phyloP scores from a whole-genome alignment of 1,140 invertebrate genomes.

The Cydia amplana region DNA sequence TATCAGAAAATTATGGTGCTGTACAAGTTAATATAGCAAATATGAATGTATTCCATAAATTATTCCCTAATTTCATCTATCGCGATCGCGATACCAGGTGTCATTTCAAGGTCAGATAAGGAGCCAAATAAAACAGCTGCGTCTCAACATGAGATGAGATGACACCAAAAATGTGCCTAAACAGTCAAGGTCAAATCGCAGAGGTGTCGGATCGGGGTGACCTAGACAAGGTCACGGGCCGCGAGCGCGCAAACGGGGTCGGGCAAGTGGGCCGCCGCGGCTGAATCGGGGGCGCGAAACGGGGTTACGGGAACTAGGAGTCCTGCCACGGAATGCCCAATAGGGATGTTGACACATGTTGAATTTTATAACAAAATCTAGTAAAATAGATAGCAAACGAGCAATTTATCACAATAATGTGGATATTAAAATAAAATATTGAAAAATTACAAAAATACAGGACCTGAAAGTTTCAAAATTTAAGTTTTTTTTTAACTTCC shows the following conservation, averaged over 20 bases:
- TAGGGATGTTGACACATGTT: too few relatives aligned
- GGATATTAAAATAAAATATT: too few relatives aligned
- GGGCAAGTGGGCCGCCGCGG: not conserved
- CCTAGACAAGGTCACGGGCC: constrained; percentile 21
- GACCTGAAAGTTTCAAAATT: too few relatives aligned
- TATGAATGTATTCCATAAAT: too few relatives aligned
- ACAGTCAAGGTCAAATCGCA: constrained; percentile 13
- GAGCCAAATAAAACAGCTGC: not conserved
- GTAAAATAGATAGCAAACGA: too few relatives aligned
- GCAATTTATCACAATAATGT: too few relatives aligned
- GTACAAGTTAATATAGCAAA: too few relatives aligned
- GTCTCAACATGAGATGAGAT: not conserved
- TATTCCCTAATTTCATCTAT: not conserved
- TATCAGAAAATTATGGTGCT: too few relatives aligned
- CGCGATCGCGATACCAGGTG: not conserved
- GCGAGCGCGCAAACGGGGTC: constrained; percentile 5
- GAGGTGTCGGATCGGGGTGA: constrained; percentile 17
- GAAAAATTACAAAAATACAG: too few relatives aligned
- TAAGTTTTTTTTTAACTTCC: too few relatives aligned
- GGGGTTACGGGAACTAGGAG: constrained; percentile 10
- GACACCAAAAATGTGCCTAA: not conserved
- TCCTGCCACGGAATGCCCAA: constrained; percentile 5
- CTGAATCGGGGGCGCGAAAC: not conserved
- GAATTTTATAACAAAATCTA: too few relatives aligned
- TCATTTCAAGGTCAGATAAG: not conserved